Percentiles rank a stretch among this genome's conserved stretches.
phyloP scores from a whole-genome alignment of 2,888 invertebrate genomes.

The Oeneis ivallda region DNA sequence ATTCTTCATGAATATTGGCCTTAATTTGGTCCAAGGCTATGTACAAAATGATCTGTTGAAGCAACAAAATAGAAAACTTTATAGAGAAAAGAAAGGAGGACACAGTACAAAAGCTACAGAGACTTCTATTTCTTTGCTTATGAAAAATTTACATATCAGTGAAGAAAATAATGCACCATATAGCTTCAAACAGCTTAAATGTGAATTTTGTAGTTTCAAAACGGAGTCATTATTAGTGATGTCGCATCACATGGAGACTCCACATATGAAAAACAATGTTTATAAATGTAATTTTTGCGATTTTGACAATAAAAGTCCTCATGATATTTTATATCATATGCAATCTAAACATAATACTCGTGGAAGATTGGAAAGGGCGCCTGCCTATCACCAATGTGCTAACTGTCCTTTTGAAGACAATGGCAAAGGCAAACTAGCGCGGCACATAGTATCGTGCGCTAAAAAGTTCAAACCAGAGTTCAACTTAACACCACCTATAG shows the following conservation, averaged over 20 bases:
- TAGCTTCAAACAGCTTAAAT: constrained; percentile 88
- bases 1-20: constrained; percentile 95
- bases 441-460: constrained; percentile 93
- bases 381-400: constrained; percentile 94
- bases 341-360: constrained; percentile 93
- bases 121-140: constrained; percentile 90
- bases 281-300: constrained; percentile 93
- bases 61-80: constrained; percentile 92
- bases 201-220: constrained; percentile 94
- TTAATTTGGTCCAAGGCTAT: constrained; percentile 94
- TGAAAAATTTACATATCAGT: constrained; percentile 92
- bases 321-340: constrained; percentile 95
- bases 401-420: constrained; percentile 97
- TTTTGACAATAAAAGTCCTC: constrained; percentile 90
- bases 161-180: constrained; percentile 93
- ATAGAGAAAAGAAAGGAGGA: constrained; percentile 84
- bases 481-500: constrained; percentile 92
- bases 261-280: constrained; percentile 93
- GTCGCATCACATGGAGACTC: constrained; percentile 94
- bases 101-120: constrained; percentile 86
- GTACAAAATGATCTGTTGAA: constrained; percentile 95
- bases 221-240: constrained; percentile 92
- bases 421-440: constrained; percentile 93
- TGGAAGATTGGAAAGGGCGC: constrained; percentile 91
- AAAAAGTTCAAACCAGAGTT: constrained; percentile 94